phyloP scores from a whole-genome alignment of 30 jellyfish, hydroid and myxozoan species.

The Haliclystus octoradiatus region DNA sequence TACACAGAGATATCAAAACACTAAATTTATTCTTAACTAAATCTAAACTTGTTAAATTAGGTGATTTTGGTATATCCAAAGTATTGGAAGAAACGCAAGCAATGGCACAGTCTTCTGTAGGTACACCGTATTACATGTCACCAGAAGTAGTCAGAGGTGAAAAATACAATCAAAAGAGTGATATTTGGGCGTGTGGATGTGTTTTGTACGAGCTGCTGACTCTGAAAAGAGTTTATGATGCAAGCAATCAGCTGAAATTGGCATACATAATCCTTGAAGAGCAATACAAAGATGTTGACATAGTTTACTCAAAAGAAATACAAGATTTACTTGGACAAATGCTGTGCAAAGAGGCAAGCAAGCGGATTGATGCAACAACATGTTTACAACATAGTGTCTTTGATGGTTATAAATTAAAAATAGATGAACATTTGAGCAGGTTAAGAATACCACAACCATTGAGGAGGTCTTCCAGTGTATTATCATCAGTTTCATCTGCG shows the following conservation, averaged over 20 bases:
- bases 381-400: constrained; percentile 16
- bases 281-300: constrained; percentile 44
- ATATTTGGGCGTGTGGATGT: constrained; percentile 99
- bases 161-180: constrained; percentile 79
- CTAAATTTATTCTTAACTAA: constrained; percentile 71
- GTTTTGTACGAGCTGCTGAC: constrained; percentile 79
- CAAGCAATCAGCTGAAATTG: constrained; percentile 82
- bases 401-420: constrained; percentile 7
- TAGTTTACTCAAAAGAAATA: constrained; percentile 36
- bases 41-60: constrained; percentile 60
- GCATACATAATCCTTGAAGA: constrained; percentile 58
- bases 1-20: constrained; percentile 88
- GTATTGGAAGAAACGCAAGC: constrained; percentile 68
- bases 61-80: constrained; percentile 92
- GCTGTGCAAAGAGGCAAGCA: constrained; percentile 57
- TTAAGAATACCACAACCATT: not conserved
- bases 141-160: constrained; percentile 92
- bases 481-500: constrained; percentile 14
- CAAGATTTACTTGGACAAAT: constrained; percentile 11
- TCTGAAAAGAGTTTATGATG: constrained; percentile 65
- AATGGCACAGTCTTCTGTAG: constrained; percentile 76
- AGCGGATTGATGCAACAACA: constrained; percentile 58
- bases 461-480: constrained; percentile 8
- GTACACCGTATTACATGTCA: constrained; percentile 96
- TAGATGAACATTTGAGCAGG: constrained; percentile 16